These are phyloP conservation scores for Caerostris darwini DNA, from an alignment of 1,140 invertebrate genomes.

Conservation along the genomic window DNA sequence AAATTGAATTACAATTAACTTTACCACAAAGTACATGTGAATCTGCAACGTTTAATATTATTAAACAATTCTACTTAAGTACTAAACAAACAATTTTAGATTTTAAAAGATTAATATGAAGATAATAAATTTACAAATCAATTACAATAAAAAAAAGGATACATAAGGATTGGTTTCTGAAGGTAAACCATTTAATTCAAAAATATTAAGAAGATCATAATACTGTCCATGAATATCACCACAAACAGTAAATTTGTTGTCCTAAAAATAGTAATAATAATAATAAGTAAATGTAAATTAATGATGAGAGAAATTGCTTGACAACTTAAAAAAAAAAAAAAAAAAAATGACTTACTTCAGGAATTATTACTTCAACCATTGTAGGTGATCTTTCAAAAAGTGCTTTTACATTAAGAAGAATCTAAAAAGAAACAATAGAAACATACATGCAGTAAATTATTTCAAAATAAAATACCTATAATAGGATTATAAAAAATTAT, in stretches of 20 bases:
- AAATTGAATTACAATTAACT: no score
- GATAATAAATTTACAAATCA: not conserved
- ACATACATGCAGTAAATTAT: not conserved
- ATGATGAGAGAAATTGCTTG: not conserved
- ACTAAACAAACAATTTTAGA: not conserved
- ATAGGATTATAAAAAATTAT: no score
- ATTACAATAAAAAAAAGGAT: conserved; percentile 81
- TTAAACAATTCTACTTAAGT: not conserved
- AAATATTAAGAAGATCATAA: conserved; percentile 99
- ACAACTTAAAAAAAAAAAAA: not conserved
- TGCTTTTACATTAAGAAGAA: conserved; percentile 93
- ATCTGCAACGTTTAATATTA: no score
- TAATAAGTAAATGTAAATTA: not conserved
- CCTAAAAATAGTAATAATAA: conserved; percentile 78
- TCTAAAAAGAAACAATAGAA: conserved; percentile 85
- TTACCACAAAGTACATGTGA: no score
- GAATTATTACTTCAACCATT: conserved; percentile 94
- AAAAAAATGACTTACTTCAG: conserved; percentile 84
- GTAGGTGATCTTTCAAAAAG: conserved; percentile 93
- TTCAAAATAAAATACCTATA: not conserved
- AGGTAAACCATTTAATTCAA: conserved; percentile 97
- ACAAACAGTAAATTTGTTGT: conserved; percentile 98
- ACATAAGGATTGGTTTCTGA: conserved; percentile 97
- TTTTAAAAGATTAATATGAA: not conserved
- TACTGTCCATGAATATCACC: conserved; percentile 99